Evolutionary conservation across 2,113 vertebrate genomes (phyloP).

Genomic region (Callopanchax toddi): DNA sequence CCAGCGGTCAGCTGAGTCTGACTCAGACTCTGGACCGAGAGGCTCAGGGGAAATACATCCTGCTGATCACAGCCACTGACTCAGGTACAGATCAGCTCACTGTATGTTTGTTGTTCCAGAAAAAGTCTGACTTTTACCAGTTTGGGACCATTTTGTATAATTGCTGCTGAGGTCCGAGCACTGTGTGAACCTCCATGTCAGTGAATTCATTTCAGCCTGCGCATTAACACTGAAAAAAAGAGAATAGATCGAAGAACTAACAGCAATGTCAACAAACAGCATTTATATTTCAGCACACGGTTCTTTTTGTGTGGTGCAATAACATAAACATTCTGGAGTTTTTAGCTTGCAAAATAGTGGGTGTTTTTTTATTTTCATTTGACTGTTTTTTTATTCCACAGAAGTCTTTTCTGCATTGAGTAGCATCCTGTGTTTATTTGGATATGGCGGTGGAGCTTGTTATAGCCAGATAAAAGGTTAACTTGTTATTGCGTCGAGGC

Average conservation of each 20-base stretch:
- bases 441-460: conserved; percentile 62
- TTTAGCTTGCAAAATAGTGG: conserved; percentile 64
- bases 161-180: background rate
- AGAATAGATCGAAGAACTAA: too few species aligned
- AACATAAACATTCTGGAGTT: conserved; percentile 62
- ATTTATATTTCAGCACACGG: conserved; percentile 54
- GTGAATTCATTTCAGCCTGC: too few species aligned
- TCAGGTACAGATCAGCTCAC: conserved; percentile 78
- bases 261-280: conserved; percentile 63
- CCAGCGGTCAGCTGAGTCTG: conserved; percentile 87
- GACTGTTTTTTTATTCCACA: conserved; percentile 28
- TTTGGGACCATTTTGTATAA: too few species aligned
- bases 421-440: conserved; percentile 72
- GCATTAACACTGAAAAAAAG: too few species aligned
- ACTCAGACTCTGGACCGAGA: conserved; percentile 90
- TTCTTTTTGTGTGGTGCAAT: conserved; percentile 51
- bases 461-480: conserved; percentile 75
- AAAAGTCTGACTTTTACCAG: too few species aligned
- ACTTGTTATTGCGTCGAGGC: conserved; percentile 75
- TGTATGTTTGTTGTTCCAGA: background rate
- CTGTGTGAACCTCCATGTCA: too few species aligned
- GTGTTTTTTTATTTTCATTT: conserved; percentile 23
- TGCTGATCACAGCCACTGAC: conserved; percentile 89
- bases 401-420: conserved; percentile 54
- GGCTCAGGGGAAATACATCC: conserved; percentile 80